Conservation (phyloP, 2,797 vertebrate species). For the Ispidina picta region DNA sequence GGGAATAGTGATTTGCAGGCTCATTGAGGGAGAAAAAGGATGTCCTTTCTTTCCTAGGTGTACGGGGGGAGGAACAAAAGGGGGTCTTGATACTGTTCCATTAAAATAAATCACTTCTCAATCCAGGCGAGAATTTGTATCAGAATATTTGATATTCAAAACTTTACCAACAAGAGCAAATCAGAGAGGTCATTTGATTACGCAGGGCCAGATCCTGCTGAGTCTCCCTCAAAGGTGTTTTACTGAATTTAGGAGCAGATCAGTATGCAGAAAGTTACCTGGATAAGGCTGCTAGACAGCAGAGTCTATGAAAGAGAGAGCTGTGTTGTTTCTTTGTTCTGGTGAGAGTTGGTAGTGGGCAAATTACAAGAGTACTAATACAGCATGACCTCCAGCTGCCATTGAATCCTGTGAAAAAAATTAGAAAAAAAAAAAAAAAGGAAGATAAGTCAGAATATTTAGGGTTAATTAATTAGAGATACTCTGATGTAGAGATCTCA, state of each 20-base stretch:
- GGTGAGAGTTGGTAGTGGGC: neutral
- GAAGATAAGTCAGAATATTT: neutral
- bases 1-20: conserved; percentile 73
- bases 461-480: neutral
- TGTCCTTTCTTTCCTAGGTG: conserved; percentile 67
- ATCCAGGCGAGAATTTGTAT: conserved; percentile 61
- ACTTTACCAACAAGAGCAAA: conserved; percentile 62
- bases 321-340: neutral
- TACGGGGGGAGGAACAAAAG: conserved; percentile 45
- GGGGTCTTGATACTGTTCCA: conserved; percentile 40
- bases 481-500: neutral
- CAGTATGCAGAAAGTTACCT: conserved; percentile 50
- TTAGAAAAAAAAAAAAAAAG: too few species aligned
- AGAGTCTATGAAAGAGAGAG: neutral
- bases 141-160: conserved; percentile 61
- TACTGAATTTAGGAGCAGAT: conserved; percentile 20
- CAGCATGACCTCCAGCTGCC: neutral
- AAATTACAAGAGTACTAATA: neutral
- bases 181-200: conserved; percentile 24
- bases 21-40: conserved; percentile 72
- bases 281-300: conserved; percentile 13
- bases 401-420: conserved; percentile 6
- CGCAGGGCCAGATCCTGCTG: neutral
- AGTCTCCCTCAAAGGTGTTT: neutral
- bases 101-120: conserved; percentile 68